Conservation (phyloP, 2,888 invertebrate genomes). For the Taphrorychus bicolor region DNA sequence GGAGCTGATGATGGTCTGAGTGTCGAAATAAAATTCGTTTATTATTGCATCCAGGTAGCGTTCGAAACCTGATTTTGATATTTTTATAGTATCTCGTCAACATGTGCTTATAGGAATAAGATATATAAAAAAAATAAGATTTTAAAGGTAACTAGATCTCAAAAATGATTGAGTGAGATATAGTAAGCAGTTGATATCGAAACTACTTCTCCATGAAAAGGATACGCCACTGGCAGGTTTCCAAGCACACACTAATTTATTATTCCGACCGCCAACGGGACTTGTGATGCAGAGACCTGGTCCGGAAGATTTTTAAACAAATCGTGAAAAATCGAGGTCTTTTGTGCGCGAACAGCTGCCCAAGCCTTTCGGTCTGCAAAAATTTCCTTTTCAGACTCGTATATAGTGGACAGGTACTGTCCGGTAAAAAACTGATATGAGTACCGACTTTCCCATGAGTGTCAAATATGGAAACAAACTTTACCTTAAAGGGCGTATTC, state of each 20-base stretch:
- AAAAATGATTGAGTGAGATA: too few species aligned
- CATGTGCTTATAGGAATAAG: too few species aligned
- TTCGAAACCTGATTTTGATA: too few species aligned
- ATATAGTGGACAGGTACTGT: neutral
- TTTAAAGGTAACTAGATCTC: too few species aligned
- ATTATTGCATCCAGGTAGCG: too few species aligned
- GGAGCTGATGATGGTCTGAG: too few species aligned
- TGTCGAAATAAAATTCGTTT: too few species aligned
- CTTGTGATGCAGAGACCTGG: slow-evolving; percentile 24
- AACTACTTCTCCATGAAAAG: too few species aligned
- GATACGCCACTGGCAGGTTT: slow-evolving; percentile 15
- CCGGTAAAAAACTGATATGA: neutral
- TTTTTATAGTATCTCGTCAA: too few species aligned
- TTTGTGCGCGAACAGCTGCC: slow-evolving; percentile 15
- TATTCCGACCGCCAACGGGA: slow-evolving; percentile 31
- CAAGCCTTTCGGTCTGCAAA: slow-evolving; percentile 16
- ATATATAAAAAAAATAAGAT: too few species aligned
- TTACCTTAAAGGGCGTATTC: too few species aligned
- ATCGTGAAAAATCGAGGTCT: slow-evolving; percentile 23
- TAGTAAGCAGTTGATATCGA: too few species aligned
- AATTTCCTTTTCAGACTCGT: slow-evolving; percentile 14
- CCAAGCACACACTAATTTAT: slow-evolving; percentile 14
- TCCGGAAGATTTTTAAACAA: slow-evolving; percentile 28
- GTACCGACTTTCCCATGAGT: slow-evolving; percentile 2
- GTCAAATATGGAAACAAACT: neutral